Evolutionary conservation across 2,113 vertebrate species (phyloP).

Genomic region (Haemorhous mexicanus): DNA sequence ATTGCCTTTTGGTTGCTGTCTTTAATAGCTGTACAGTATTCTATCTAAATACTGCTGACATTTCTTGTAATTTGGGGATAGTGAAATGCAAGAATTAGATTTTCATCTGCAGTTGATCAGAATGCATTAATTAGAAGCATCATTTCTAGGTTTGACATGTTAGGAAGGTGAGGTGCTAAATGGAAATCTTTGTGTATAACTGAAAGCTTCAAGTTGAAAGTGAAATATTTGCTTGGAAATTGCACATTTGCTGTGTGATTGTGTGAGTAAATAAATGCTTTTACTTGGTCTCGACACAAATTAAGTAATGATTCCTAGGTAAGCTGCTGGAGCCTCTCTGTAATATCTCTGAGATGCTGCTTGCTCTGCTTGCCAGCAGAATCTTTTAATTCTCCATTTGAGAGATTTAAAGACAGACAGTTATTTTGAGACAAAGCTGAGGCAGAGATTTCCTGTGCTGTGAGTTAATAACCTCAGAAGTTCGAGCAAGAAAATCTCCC

Average conservation of each 20-base stretch:
- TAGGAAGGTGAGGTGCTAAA: background rate
- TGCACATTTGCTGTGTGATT: background rate
- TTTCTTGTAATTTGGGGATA: background rate
- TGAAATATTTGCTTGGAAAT: conserved; percentile 4
- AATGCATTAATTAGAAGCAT: background rate
- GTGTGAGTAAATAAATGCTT: background rate
- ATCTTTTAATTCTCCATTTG: background rate
- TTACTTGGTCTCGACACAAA: background rate
- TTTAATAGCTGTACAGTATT: background rate
- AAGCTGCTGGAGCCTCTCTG: background rate
- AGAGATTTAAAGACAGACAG: background rate
- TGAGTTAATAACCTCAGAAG: background rate
- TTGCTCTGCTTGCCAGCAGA: background rate
- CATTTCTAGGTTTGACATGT: background rate
- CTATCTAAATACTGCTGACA: background rate
- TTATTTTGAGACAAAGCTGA: conserved; percentile 13
- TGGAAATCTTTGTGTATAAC: background rate
- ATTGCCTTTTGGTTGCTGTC: background rate
- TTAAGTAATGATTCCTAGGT: background rate
- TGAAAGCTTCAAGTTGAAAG: background rate
- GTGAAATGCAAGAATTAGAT: background rate
- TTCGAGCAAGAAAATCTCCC: background rate
- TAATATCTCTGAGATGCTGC: background rate
- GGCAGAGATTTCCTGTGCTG: conserved; percentile 1
- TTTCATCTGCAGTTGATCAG: background rate